Evolutionary conservation across 2,888 invertebrate genomes (phyloP), one percentile per base, ranked within the genome.

Genomic region (Alitta virens): DNA sequence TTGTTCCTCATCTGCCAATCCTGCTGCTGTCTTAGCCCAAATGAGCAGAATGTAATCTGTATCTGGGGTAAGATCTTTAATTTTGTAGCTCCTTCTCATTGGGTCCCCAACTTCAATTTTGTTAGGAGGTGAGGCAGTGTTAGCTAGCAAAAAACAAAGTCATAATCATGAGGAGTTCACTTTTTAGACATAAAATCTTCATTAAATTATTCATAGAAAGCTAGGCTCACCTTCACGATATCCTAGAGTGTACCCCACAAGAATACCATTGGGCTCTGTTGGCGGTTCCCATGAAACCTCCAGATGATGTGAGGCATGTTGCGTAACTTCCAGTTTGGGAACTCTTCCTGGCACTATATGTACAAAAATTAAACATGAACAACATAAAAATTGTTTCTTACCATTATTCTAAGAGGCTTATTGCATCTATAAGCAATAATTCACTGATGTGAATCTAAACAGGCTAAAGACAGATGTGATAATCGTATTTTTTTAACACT

Each of bases 191-290:
- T 49, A 3, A 49, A 49, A 18, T 16, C 3, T 9, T 23, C 7
- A 16, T 49, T 49, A 49, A 49, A 49, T 46, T 46, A 9, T 46
- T 3, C 5, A 21, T 16, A 18, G 21, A 46, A 46, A 18, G n/a
- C n/a, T 54, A 25, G 23, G 49, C 72, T 71, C 73, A 78, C 84
- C 83, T 68, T 89, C 87, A 76, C 91, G 89, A 82, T 92, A 96
- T 79, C 90, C 92, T 71, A 98, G 89, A 78, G 90, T 90, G 83
- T 97, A 99, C 1, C 95, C 95, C 1, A 90, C 91, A 0, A 99
- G 83, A 64, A 89, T 87, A 27, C 99, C 99, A 82, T 99, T 99
- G 16, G 92, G 89, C 76, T 92, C 90, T 42, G 90, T 86, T 0
- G 99, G 98, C 75, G 89, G 89, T 75, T 91, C 90, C 99, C 99